Conservation (phyloP, 2,113 vertebrate species). For the Tautogolabrus adspersus region DNA sequence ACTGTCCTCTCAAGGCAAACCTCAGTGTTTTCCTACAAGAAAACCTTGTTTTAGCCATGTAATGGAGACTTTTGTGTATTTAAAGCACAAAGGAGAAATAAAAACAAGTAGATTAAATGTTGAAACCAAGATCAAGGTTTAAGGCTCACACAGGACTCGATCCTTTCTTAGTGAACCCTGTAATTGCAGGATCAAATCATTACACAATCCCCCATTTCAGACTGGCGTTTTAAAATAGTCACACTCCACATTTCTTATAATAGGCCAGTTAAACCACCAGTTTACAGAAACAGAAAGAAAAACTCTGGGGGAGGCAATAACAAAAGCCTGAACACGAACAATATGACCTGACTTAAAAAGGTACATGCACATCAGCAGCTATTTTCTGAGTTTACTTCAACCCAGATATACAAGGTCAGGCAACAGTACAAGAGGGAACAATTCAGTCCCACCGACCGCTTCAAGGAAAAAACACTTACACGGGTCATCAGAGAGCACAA, state of each 20-base stretch:
- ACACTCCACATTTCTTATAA: slow-evolving; percentile 61
- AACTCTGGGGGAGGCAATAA: slow-evolving; percentile 65
- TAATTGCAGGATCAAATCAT: slow-evolving; percentile 36
- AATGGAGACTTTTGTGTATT: slow-evolving; percentile 75
- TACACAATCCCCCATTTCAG: slow-evolving; percentile 39
- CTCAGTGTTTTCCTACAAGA: slow-evolving; percentile 77
- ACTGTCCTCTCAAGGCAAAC: slow-evolving; percentile 75
- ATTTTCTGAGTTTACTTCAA: slow-evolving; percentile 54
- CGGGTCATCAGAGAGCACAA: slow-evolving; percentile 31
- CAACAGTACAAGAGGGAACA: slow-evolving; percentile 25
- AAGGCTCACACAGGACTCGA: slow-evolving; percentile 27
- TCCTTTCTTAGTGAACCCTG: slow-evolving; percentile 50
- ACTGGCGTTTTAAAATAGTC: slow-evolving; percentile 63
- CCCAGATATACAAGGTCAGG: slow-evolving; percentile 46
- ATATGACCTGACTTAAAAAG: slow-evolving; percentile 47
- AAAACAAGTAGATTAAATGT: slow-evolving; percentile 62
- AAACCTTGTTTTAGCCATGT: slow-evolving; percentile 73
- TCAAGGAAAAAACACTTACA: slow-evolving; percentile 31
- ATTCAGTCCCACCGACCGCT: slow-evolving; percentile 33
- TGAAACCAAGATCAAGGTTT: slow-evolving; percentile 17
- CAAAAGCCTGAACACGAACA: slow-evolving; percentile 53
- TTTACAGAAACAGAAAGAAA: slow-evolving; percentile 53
- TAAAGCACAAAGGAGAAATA: slow-evolving; percentile 71
- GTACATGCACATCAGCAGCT: slow-evolving; percentile 41
- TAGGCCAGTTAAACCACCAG: slow-evolving; percentile 60